These are phyloP conservation scores for Macroteleia sp. DNA, from an alignment of 2,888 invertebrate genomes.

Conservation along the genomic window DNA sequence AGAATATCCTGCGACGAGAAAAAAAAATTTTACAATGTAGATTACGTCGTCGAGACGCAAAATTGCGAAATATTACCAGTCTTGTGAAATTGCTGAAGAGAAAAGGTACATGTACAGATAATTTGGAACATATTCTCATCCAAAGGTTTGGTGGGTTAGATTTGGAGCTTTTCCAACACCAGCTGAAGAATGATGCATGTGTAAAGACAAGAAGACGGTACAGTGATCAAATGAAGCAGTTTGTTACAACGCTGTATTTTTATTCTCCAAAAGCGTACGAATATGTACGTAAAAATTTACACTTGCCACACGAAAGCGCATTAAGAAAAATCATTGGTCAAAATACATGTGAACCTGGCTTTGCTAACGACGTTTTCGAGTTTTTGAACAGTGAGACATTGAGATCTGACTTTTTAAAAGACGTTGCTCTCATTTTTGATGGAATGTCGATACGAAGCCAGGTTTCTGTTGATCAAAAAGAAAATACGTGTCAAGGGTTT, in stretches of 20 bases:
- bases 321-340: neutral
- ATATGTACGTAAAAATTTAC: neutral
- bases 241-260: slow-evolving; percentile 4
- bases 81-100: neutral
- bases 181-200: neutral
- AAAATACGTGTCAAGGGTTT: neutral
- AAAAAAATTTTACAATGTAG: neutral
- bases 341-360: neutral
- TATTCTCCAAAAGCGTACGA: slow-evolving; percentile 3
- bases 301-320: slow-evolving; percentile 1
- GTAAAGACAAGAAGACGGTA: neutral
- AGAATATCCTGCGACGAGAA: too few species aligned
- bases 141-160: neutral
- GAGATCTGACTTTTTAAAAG: neutral
- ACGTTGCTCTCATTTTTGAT: neutral
- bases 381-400: neutral
- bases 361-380: neutral
- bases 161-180: neutral
- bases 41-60: slow-evolving; percentile 1
- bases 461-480: too few species aligned
- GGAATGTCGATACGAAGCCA: neutral
- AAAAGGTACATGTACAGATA: neutral
- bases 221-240: neutral
- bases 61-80: neutral
- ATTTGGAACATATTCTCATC: neutral